Conservation (phyloP, 2,888 invertebrate genomes). For the Eueremaeus valkanovi region DNA sequence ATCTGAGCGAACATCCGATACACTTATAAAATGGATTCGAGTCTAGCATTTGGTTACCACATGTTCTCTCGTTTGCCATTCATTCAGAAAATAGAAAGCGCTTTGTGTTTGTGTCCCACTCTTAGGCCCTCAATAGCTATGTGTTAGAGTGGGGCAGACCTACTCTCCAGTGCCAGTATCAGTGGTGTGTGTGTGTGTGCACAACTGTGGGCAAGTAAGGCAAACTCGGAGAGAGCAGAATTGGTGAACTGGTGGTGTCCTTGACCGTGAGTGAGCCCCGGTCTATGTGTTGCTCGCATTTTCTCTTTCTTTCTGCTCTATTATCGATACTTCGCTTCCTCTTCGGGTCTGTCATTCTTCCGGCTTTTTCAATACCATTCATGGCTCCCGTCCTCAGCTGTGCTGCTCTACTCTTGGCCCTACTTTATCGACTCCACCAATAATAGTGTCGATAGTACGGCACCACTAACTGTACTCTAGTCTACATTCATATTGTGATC, state of each 20-base stretch:
- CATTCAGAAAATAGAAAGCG: conserved; percentile 17
- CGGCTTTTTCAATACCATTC: conserved; percentile 22
- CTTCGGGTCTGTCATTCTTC: conserved; percentile 25
- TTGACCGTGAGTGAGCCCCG: conserved; percentile 26
- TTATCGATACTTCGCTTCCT: not conserved
- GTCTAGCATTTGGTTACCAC: conserved; percentile 4
- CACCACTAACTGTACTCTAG: conserved; percentile 18
- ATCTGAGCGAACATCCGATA: not conserved
- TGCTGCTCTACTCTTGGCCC: not conserved
- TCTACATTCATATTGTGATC: conserved; percentile 5
- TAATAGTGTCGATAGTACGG: no score
- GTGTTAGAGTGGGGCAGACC: no score
- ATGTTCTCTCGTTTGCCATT: not conserved
- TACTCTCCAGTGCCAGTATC: not conserved
- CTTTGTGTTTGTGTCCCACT: conserved; percentile 14
- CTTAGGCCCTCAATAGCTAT: not conserved
- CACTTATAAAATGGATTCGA: not conserved
- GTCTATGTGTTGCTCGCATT: not conserved
- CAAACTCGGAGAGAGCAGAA: not conserved
- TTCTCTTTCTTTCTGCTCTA: not conserved
- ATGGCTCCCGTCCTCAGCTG: not conserved
- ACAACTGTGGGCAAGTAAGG: not conserved
- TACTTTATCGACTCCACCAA: no score
- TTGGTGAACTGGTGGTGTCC: conserved; percentile 1
- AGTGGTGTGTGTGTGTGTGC: not conserved